These are phyloP conservation scores for Mustelus asterias DNA, from an alignment of 2,113 vertebrate species.

Conservation along the genomic window DNA sequence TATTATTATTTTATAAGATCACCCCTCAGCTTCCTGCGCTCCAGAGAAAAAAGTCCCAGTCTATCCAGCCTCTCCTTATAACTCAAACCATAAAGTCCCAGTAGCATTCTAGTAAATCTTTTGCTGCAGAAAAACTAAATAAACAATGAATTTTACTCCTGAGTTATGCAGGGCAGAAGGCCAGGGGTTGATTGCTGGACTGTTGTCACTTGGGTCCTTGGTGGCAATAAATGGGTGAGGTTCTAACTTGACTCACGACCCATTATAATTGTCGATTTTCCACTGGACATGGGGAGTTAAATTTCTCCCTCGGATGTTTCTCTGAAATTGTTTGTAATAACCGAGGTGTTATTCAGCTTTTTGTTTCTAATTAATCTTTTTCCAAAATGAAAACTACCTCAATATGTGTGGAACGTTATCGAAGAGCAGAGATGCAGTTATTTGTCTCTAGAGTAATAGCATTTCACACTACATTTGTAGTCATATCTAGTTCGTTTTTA, in stretches of 20 bases:
- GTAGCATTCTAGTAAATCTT: too few species aligned
- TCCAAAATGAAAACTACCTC: not conserved
- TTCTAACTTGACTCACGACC: not conserved
- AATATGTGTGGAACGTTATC: not conserved
- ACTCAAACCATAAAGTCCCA: too few species aligned
- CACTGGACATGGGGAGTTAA: not conserved
- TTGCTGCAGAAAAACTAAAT: not conserved
- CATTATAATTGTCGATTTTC: not conserved
- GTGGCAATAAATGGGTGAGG: not conserved
- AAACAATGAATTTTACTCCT: not conserved
- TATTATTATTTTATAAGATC: too few species aligned
- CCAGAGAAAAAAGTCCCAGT: too few species aligned
- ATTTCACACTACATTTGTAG: not conserved
- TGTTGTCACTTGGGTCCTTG: not conserved
- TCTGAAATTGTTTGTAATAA: not conserved
- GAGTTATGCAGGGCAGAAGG: not conserved
- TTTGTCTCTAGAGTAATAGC: not conserved
- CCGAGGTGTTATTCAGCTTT: not conserved
- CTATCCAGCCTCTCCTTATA: too few species aligned
- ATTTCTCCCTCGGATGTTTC: not conserved
- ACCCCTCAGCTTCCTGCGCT: too few species aligned
- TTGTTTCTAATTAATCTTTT: not conserved
- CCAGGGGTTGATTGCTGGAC: not conserved
- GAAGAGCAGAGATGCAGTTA: not conserved
- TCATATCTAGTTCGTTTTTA: not conserved